These are phyloP conservation scores for Laterallus jamaicensis DNA, from an alignment of 2,113 vertebrate species.

Conservation along the genomic window DNA sequence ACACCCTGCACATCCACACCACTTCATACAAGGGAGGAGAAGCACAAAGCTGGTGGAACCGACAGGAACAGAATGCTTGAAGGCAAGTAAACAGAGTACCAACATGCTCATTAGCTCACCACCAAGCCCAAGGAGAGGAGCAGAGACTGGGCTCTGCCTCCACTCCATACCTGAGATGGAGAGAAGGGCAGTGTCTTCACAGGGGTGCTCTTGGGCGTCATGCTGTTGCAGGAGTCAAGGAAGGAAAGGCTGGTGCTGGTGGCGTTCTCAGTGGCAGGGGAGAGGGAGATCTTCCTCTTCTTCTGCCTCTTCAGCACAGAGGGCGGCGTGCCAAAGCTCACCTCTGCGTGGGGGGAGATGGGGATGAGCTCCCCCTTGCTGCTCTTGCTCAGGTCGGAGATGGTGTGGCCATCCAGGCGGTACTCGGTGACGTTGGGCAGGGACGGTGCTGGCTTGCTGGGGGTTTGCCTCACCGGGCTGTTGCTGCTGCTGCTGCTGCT, in stretches of 20 bases:
- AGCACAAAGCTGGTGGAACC: neutral
- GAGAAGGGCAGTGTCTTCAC: slow-evolving; percentile 96
- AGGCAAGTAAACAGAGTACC: neutral
- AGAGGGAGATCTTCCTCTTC: slow-evolving; percentile 85
- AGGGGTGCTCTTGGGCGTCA: slow-evolving; percentile 94
- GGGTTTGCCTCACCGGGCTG: neutral
- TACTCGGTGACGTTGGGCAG: slow-evolving; percentile 82
- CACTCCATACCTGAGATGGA: slow-evolving; percentile 87
- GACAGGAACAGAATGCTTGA: neutral
- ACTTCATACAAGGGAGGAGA: neutral
- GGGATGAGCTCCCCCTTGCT: slow-evolving; percentile 95
- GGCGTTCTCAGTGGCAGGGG: slow-evolving; percentile 78
- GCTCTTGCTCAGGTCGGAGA: slow-evolving; percentile 92
- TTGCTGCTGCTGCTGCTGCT: slow-evolving; percentile 45
- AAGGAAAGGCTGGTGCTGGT: slow-evolving; percentile 69
- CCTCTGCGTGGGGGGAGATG: slow-evolving; percentile 86
- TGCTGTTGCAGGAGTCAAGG: slow-evolving; percentile 83
- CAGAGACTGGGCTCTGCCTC: neutral
- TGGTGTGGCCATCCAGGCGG: slow-evolving; percentile 88
- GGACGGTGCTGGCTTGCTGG: neutral
- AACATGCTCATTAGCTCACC: neutral
- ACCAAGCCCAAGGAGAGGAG: neutral
- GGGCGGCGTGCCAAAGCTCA: slow-evolving; percentile 83
- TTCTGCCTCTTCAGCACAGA: slow-evolving; percentile 87
- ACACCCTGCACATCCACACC: accelerated